These are phyloP conservation scores for Chrysolina americana DNA, from an alignment of 2,888 invertebrate genomes.

Conservation along the genomic window DNA sequence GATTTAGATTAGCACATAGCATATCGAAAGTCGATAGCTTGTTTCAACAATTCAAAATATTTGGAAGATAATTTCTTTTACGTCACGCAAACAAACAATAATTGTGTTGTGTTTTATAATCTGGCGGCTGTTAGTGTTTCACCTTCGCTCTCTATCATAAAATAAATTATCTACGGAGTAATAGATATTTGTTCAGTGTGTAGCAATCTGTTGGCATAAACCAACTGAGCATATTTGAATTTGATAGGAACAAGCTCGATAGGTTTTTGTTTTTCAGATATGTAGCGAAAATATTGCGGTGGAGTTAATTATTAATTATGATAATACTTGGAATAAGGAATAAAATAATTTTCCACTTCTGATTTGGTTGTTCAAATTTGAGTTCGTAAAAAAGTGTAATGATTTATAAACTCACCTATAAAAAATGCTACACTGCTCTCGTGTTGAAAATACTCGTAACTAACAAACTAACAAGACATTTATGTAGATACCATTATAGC, in stretches of 20 bases:
- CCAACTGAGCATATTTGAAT: conserved; percentile 5
- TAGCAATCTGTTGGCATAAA: not conserved
- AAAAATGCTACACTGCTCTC: too few relatives aligned
- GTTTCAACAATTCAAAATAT: conserved; percentile 41
- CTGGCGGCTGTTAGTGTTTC: not conserved
- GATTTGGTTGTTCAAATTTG: too few relatives aligned
- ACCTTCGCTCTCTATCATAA: conserved; percentile 15
- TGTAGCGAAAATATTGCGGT: too few relatives aligned
- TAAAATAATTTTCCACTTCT: too few relatives aligned
- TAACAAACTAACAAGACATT: too few relatives aligned
- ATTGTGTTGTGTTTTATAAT: not conserved
- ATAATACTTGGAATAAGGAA: too few relatives aligned
- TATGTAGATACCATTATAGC: too few relatives aligned
- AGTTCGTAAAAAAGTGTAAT: too few relatives aligned
- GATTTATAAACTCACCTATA: too few relatives aligned
- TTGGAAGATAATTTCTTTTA: conserved; percentile 34
- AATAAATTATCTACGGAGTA: conserved; percentile 14
- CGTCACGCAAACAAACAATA: conserved; percentile 31
- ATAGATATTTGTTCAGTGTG: conserved; percentile 12
- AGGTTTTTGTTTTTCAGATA: not conserved
- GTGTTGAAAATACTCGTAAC: too few relatives aligned
- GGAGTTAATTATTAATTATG: too few relatives aligned
- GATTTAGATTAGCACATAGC: conserved; percentile 41
- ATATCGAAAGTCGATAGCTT: conserved; percentile 32
- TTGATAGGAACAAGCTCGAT: conserved; percentile 9